Evolutionary conservation across 92 coral and sea anemone genomes (phyloP), one percentile per base, ranked within the genome.

Genomic region (Metridium senile): DNA sequence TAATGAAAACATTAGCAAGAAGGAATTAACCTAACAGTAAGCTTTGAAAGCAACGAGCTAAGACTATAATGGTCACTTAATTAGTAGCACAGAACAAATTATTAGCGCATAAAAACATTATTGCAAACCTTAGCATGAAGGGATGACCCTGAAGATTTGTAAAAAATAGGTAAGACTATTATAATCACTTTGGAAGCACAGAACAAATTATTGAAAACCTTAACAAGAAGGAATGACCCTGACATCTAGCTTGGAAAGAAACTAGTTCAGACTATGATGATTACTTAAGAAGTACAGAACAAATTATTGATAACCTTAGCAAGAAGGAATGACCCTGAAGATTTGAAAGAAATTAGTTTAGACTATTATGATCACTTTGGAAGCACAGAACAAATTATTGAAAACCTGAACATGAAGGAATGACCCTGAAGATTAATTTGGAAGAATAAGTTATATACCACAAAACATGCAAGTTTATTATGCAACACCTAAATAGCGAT

Each of bases 171-270:
- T n/a, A n/a, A n/a, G n/a, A n/a, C n/a, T n/a, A n/a, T n/a, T n/a
- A n/a, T n/a, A n/a, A 51, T 72, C 56, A 75, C 77, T 57, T 32
- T 91, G 21, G 89, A 91, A 68, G 84, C 87, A 58, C 97, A 91
- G 57, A 84, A 84, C 79, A 57, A 68, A 43, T 34, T 91, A 57
- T 74, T 91, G 21, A 72, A 85, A 58, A 62, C 85, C 49, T 58
- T 91, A 53, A 91, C 86, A 20, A 82, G 47, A 57, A 91, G 82
- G 47, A 85, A 89, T 51, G 93, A 91, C 58, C 97, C 93, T 0
- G 4, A 6, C 9, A 72, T n/a, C n/a, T n/a, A n/a, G n/a, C n/a
- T n/a, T n/a, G n/a, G n/a, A n/a, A n/a, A n/a, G n/a, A n/a, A n/a
- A n/a, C n/a, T n/a, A n/a, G n/a, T n/a, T n/a, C n/a, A n/a, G 69